Evolutionary conservation across 1,140 invertebrate species (phyloP), one percentile per base, ranked within the genome.

Genomic region (Drosophila pseudoobscura): DNA sequence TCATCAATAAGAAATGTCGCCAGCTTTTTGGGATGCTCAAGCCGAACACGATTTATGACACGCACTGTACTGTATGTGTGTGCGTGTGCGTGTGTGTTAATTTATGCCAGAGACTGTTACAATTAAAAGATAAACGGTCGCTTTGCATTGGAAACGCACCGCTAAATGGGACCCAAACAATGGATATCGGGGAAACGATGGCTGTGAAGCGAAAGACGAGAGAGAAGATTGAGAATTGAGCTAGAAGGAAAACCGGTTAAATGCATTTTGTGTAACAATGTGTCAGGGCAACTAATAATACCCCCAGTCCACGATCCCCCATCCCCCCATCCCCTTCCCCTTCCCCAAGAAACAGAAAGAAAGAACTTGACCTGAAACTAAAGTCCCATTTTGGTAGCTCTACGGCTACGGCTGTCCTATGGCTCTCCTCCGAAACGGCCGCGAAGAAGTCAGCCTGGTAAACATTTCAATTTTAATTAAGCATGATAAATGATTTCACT

Each of bases 381-480:
- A 58, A 73, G 72, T 58, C 66, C 66, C 66, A 70, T 69, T 70
- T 70, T 70, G 66, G 66, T 70, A 70, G 66, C 66, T 66, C 31
- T 13, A 39, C 13, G 35, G 3, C 31, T 13, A 39, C 13, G 35
- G 3, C 11, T 11, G 35, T 11, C 13, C 35, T 39, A 39, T 26
- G 5, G 24, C 3, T 4, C 24, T 26, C 11, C 35, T 20, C 20
- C 20, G 20, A 26, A 15, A 13, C 58, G 61, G 26, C 24, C 24
- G 5, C 3, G 57, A 76, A 76, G 78, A 87, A 78, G 83, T 76
- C 72, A 75, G 66, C 83, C 78, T 61, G 76, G 84, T 79, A 88
- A 89, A 88, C 83, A 88, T 89, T 89, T 89, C 84, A 89, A 80
- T 90, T 90, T 90, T 90, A 90, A 90, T 90, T 90, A 90, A 90